Evolutionary conservation across 1,140 invertebrate genomes (phyloP), one percentile per base, ranked within the genome.

Genomic region (Elymnias hypermnestra): DNA sequence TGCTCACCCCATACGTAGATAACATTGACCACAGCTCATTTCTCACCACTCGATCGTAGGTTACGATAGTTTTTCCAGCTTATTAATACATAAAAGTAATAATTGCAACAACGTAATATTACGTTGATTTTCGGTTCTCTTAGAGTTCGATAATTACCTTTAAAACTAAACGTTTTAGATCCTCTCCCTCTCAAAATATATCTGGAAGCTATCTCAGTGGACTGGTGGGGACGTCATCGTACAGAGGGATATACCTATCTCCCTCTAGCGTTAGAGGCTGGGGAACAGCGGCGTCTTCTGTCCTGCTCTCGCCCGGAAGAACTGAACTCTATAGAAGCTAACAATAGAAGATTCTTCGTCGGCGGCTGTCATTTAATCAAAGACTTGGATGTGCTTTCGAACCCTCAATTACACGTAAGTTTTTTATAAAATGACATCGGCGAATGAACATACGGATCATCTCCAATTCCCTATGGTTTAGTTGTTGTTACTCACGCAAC

Each of bases 331-430:
- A 57, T 73, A 13, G 47, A 56, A 17, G 78, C 67, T 0, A 67
- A 83, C 12, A 75, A 65, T 36, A 60, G 78, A 26, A 45, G 83
- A 21, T 86, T 82, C 53, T 87, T 87, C 53, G 53, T 85, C 1
- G 86, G 86, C 1, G 86, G 79, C 31, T 78, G 76, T 41, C 65
- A 85, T 46, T 55, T 84, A 48, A 64, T 87, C 9, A 77, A 75
- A 17, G 78, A 87, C 60, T 66, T 82, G 31, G 64, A 78, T 10
- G 56, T 79, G 0, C 38, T 83, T 14, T 59, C 60, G 5, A 67
- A 72, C 22, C 70, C 72, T 5, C 66, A 76, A 35, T 29, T 63
- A 4, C 53, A 66, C 62, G 74, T 76, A 31, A 62, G 36, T 55
- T 18, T 17, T 42, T 46, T 31, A 12, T 26, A 39, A 40, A 9